Evolutionary conservation across 2,888 invertebrate species (phyloP).

Genomic region (Clitarchus hookeri): DNA sequence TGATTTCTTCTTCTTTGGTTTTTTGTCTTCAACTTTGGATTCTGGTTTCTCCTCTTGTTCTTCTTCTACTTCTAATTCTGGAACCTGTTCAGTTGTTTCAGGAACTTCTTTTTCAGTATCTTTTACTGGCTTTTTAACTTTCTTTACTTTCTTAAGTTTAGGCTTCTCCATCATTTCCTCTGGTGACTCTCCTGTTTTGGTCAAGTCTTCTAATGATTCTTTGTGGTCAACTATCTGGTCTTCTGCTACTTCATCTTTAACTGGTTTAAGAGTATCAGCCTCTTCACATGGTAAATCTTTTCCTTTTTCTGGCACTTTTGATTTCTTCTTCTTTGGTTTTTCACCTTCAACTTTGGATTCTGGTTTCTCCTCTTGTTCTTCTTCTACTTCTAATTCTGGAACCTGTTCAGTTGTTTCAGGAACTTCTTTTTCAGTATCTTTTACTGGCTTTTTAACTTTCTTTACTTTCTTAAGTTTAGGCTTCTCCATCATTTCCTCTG

Average conservation of each 20-base stretch:
- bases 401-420: slow-evolving; percentile 47
- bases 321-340: slow-evolving; percentile 29
- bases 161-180: slow-evolving; percentile 30
- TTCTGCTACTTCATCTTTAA: slow-evolving; percentile 50
- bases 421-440: slow-evolving; percentile 44
- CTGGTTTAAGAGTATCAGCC: slow-evolving; percentile 42
- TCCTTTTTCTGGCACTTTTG: slow-evolving; percentile 39
- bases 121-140: slow-evolving; percentile 38
- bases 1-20: slow-evolving; percentile 29
- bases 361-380: slow-evolving; percentile 41
- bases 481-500: slow-evolving; percentile 28
- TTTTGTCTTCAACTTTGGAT: slow-evolving; percentile 46
- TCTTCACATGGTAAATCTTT: slow-evolving; percentile 44
- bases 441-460: slow-evolving; percentile 35
- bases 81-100: slow-evolving; percentile 46
- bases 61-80: slow-evolving; percentile 44
- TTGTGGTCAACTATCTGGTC: neutral
- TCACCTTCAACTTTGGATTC: slow-evolving; percentile 48
- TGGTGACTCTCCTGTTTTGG: neutral
- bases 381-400: slow-evolving; percentile 50
- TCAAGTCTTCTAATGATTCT: neutral
- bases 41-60: slow-evolving; percentile 50
- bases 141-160: slow-evolving; percentile 19
- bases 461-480: slow-evolving; percentile 22
- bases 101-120: slow-evolving; percentile 45